Base-by-base conservation (phyloP, 2,888 invertebrate genomes). In the Odontomyia ornata region DNA sequence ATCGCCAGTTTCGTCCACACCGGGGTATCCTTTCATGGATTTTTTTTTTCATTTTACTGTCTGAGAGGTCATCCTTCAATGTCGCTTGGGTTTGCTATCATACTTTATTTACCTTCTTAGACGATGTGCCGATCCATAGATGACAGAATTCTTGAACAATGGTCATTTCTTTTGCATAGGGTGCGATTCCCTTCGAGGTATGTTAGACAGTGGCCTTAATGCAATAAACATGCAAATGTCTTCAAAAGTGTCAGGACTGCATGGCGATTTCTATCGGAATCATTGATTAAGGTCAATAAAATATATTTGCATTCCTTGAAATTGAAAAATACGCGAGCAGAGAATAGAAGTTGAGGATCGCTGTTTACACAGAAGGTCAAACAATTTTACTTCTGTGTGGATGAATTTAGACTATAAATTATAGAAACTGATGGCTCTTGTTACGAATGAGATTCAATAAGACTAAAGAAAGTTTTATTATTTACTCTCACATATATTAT, bases 191-290 rank as follows among this genome's bases (percentile, higher is more conserved):
- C 57, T 73, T 43, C 36, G 21, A 36, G 7, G 52, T 36, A 36
- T 57, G 21, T 73, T 57, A 57, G 23, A 57, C n/a, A 57, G 57
- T 23, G 36, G 57, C 57, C 73, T 57, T 60, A 73, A 73, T 73
- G 73, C 73, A 73, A 73, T 73, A 73, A 73, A 73, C 73, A 73
- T 73, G 73, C 73, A 73, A 73, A 73, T 73, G 73, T 60, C 73
- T 30, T 60, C 23, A 21, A 57, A 60, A 43, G 60, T 73, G 60
- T 73, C 52, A 72, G 56, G 18, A 25, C 52, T 72, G 28, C 28
- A 60, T 18, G 21, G 27, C 9, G 57, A 73, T 73, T 23, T 57
- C 36, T 57, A 36, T 36, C 43, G 47, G 57, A 15, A 36, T 25
- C 25, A 36, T 73, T 73, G 73, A 73, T 73, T 57, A 73, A 73